phyloP scores from a whole-genome alignment of 1,140 invertebrate genomes.

The Cyclina sinensis region DNA sequence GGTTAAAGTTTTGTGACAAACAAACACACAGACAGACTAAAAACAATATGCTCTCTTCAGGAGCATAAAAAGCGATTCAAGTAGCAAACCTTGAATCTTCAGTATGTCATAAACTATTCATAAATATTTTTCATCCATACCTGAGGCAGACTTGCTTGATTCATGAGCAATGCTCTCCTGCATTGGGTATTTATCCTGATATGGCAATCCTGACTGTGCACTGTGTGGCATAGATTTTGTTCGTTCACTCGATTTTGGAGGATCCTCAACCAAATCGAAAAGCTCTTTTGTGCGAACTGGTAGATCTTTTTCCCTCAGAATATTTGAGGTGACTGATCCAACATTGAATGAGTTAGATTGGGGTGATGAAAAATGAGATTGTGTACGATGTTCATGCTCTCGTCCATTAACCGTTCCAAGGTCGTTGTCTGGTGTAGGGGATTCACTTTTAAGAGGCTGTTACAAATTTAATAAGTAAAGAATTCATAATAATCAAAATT shows the following conservation, averaged over 20 bases:
- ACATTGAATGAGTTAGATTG: slow-evolving; percentile 39
- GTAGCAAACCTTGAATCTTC: no score
- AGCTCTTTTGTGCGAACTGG: slow-evolving; percentile 40
- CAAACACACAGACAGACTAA: no score
- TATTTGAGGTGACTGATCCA: slow-evolving; percentile 17
- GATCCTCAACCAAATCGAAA: slow-evolving; percentile 19
- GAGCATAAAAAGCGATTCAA: no score
- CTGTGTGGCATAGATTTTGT: slow-evolving; percentile 30
- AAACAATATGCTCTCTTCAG: no score
- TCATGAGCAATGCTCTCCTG: slow-evolving; percentile 28
- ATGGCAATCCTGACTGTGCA: neutral
- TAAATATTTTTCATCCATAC: neutral
- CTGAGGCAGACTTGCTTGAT: slow-evolving; percentile 8
- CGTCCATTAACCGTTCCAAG: slow-evolving; percentile 33
- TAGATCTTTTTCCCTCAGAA: neutral
- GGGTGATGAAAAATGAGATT: neutral
- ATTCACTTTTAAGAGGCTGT: slow-evolving; percentile 44
- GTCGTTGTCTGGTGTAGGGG: slow-evolving; percentile 53
- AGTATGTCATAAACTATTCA: no score
- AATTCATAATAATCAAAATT: no score
- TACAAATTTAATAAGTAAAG: no score
- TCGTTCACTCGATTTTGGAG: neutral
- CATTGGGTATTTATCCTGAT: slow-evolving; percentile 31
- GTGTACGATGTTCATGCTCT: slow-evolving; percentile 33
- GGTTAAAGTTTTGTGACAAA: no score